phyloP scores from a whole-genome alignment of 2,797 vertebrate genomes.

The Trematomus bernacchii region DNA sequence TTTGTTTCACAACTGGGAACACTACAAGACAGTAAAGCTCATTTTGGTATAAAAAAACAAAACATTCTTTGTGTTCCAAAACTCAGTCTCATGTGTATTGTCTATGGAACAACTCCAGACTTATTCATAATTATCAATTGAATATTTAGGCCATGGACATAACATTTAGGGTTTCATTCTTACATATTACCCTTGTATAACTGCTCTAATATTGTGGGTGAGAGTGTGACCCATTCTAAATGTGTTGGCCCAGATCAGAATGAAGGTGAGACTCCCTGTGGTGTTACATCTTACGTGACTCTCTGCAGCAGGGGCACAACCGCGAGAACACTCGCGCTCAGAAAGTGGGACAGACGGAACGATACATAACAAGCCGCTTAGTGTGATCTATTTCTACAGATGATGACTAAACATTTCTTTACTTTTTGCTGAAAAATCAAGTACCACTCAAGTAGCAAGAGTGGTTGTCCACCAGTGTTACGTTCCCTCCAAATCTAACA shows the following conservation, averaged over 20 bases:
- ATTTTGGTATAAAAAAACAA: too few relatives aligned
- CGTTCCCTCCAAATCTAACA: too few relatives aligned
- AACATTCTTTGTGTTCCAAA: too few relatives aligned
- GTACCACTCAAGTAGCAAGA: too few relatives aligned
- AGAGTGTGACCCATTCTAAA: constrained; percentile 66
- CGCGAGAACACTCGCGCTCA: constrained; percentile 62
- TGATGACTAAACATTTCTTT: constrained; percentile 1
- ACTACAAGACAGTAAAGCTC: too few relatives aligned
- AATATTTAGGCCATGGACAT: too few relatives aligned
- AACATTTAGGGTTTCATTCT: neutral
- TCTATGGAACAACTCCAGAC: too few relatives aligned
- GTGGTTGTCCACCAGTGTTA: too few relatives aligned
- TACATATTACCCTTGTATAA: constrained; percentile 54
- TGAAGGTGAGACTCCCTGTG: constrained; percentile 76
- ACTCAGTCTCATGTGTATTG: too few relatives aligned
- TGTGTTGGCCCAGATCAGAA: constrained; percentile 80
- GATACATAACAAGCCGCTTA: neutral
- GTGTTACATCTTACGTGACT: constrained; percentile 75
- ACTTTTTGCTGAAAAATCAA: too few relatives aligned
- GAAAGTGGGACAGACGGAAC: constrained; percentile 52
- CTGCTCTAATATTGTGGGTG: constrained; percentile 60
- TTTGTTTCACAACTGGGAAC: too few relatives aligned
- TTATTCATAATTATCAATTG: too few relatives aligned
- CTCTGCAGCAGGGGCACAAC: constrained; percentile 37
- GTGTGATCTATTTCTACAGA: neutral